Percentiles rank a stretch among this genome's conserved stretches.
These are phyloP conservation scores for Drosophila ficusphila DNA, from an alignment of 1,140 invertebrate genomes.

Conservation along the genomic window DNA sequence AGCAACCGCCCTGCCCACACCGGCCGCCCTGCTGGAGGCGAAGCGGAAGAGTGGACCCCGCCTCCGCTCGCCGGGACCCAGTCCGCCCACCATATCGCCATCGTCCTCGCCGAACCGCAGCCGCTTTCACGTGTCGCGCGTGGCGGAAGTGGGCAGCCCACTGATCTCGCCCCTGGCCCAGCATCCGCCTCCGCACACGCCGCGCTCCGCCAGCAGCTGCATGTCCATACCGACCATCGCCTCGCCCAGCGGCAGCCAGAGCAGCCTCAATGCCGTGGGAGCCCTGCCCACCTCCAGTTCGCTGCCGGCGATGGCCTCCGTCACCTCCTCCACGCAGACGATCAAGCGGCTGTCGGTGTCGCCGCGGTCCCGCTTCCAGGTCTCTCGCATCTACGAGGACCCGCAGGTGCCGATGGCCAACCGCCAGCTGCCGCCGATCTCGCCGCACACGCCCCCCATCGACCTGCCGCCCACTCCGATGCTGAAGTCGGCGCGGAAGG, in stretches of 20 bases:
- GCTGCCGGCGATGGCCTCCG: slow-evolving; percentile 76
- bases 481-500: slow-evolving; percentile 67
- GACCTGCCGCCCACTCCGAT: slow-evolving; percentile 77
- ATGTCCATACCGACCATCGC: slow-evolving; percentile 70
- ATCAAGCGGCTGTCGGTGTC: slow-evolving; percentile 71
- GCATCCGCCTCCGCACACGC: slow-evolving; percentile 48
- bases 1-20: slow-evolving; percentile 64
- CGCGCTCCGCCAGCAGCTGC: slow-evolving; percentile 66
- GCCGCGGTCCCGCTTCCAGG: slow-evolving; percentile 77
- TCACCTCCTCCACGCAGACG: slow-evolving; percentile 77
- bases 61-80: slow-evolving; percentile 88
- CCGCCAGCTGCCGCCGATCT: slow-evolving; percentile 59
- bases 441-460: slow-evolving; percentile 73
- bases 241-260: slow-evolving; percentile 56
- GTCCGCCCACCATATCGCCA: slow-evolving; percentile 89
- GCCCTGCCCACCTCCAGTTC: slow-evolving; percentile 75
- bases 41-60: slow-evolving; percentile 86
- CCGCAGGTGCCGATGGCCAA: slow-evolving; percentile 58
- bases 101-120: slow-evolving; percentile 88
- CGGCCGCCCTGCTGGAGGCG: slow-evolving; percentile 81
- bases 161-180: slow-evolving; percentile 72
- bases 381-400: slow-evolving; percentile 80
- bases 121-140: slow-evolving; percentile 87
- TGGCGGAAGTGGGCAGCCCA: slow-evolving; percentile 84
- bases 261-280: slow-evolving; percentile 35